phyloP scores from a whole-genome alignment of 2,888 invertebrate species.

The Sicus ferrugineus region DNA sequence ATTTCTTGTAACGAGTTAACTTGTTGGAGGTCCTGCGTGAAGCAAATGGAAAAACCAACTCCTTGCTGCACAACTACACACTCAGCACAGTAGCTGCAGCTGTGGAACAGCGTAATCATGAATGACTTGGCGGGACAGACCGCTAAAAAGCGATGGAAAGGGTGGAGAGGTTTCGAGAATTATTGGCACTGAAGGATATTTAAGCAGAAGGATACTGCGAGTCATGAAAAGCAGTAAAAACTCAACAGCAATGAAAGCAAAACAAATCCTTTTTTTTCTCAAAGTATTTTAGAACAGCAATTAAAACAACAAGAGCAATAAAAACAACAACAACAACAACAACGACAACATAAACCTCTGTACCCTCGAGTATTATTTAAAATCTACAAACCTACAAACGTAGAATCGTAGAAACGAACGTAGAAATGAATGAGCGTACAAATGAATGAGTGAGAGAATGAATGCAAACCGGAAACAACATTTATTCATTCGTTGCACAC shows the following conservation, averaged over 20 bases:
- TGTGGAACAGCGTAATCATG: too few relatives aligned
- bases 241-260: neutral
- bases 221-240: neutral
- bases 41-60: neutral
- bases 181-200: slow-evolving; percentile 39
- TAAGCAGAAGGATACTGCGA: neutral
- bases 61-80: neutral
- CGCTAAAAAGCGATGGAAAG: neutral
- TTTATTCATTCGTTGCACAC: slow-evolving; percentile 47
- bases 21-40: slow-evolving; percentile 34
- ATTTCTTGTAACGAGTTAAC: slow-evolving; percentile 53
- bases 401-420: neutral
- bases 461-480: slow-evolving; percentile 47
- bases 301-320: neutral
- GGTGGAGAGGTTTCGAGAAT: neutral
- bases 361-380: slow-evolving; percentile 41
- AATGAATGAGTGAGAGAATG: slow-evolving; percentile 36
- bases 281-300: slow-evolving; percentile 8
- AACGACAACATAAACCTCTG: slow-evolving; percentile 9
- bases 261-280: neutral
- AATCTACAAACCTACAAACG: slow-evolving; percentile 36
- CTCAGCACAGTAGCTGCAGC: too few relatives aligned
- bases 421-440: neutral
- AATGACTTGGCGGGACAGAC: too few relatives aligned
- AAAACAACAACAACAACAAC: slow-evolving; percentile 10